phyloP scores from a whole-genome alignment of 2,888 invertebrate species.

The Leucoptera coffeella region DNA sequence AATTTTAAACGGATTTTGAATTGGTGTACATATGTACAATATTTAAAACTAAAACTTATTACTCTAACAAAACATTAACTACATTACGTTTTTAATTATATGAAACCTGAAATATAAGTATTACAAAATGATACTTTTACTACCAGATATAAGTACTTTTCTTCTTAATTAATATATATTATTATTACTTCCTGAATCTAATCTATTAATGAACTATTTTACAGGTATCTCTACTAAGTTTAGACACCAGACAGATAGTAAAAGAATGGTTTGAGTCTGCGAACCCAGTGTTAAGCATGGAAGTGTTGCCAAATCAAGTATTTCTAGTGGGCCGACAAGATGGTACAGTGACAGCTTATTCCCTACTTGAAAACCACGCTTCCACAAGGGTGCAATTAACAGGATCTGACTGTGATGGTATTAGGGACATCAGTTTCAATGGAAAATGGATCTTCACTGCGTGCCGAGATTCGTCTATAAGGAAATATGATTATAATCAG shows the following conservation, averaged over 20 bases:
- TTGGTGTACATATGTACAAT: too few relatives aligned
- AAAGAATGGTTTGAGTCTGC: constrained; percentile 49
- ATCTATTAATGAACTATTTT: constrained; percentile 8
- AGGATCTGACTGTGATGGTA: constrained; percentile 65
- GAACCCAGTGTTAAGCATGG: constrained; percentile 48
- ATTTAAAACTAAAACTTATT: too few relatives aligned
- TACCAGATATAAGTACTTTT: too few relatives aligned
- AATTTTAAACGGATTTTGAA: too few relatives aligned
- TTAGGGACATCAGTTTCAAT: constrained; percentile 56
- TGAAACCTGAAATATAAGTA: too few relatives aligned
- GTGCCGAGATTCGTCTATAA: constrained; percentile 56
- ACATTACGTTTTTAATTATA: too few relatives aligned
- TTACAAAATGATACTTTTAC: too few relatives aligned
- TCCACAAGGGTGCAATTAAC: constrained; percentile 50
- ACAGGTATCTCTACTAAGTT: constrained; percentile 23
- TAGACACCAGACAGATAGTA: constrained; percentile 18
- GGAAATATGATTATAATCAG: constrained; percentile 57
- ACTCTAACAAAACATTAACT: too few relatives aligned
- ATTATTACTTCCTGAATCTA: too few relatives aligned
- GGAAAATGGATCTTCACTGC: constrained; percentile 56
- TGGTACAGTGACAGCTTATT: constrained; percentile 54
- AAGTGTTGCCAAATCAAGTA: constrained; percentile 34
- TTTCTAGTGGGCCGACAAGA: constrained; percentile 57
- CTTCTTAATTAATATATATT: too few relatives aligned
- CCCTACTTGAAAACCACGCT: constrained; percentile 22